Percentiles rank a stretch among this genome's conserved stretches.
Conservation (phyloP, 2,113 vertebrate genomes). For the Phylloscopus trochilus region DNA sequence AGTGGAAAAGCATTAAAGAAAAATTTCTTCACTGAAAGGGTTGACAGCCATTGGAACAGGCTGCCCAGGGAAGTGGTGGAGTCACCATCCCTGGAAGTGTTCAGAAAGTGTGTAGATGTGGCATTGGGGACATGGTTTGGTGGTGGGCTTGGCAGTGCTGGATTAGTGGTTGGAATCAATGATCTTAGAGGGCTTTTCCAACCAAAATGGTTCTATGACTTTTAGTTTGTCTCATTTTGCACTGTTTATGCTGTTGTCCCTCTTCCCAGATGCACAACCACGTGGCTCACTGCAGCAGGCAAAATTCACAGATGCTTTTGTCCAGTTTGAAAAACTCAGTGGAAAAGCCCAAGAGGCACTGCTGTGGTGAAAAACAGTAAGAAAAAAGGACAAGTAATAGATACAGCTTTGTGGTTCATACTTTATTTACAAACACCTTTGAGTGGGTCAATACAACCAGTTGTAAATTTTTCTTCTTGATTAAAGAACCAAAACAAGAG, state of each 20-base stretch:
- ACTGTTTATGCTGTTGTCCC: background rate
- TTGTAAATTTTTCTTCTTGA: background rate
- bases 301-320: background rate
- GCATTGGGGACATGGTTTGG: background rate
- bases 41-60: background rate
- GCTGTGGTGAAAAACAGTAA: background rate
- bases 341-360: background rate
- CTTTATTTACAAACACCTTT: background rate
- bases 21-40: background rate
- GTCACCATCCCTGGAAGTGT: background rate
- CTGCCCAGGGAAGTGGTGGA: background rate
- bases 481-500: background rate
- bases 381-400: background rate
- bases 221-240: background rate
- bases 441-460: background rate
- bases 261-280: background rate
- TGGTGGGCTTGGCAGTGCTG: background rate
- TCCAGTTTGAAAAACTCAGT: background rate
- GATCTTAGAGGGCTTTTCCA: background rate
- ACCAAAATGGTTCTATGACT: background rate
- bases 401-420: background rate
- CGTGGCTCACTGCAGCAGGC: background rate
- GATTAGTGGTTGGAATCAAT: background rate
- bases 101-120: background rate
- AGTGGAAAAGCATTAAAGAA: background rate